Base-by-base conservation (phyloP, 2,888 invertebrate genomes). In the Lasioglossum figueresi region DNA sequence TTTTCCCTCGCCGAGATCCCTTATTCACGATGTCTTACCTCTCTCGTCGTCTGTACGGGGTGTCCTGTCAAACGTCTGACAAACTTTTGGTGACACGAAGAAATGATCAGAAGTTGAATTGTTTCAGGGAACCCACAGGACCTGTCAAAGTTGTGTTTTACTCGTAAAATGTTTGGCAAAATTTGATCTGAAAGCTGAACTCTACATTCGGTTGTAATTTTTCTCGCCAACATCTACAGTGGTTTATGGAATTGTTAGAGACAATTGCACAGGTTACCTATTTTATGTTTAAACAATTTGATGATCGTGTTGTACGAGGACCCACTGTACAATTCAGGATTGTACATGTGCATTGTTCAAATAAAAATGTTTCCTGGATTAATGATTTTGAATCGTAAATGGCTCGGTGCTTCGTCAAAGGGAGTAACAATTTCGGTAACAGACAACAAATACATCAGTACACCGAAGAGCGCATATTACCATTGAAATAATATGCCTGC, bases 1-100 rank as follows among this genome's bases (percentile, higher is more conserved):
- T 73, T 83, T 68, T 74, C 8, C 37, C 16, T 23, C 72, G 63
- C 48, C n/a, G 70, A 75, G 78, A 83, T 84, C 83, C 75, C 75
- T 85, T 85, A 85, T 76, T 83, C 76, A 70, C 40, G 76, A 79
- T 73, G 68, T 70, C 63, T 79, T 63, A 63, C 27, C 59, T n/a
- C n/a, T n/a, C n/a, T 63, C 16, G 59, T 31, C 14, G 27, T 2
- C 59, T 31, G 59, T 31, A 63, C 59, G 5, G 27, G 59, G 27
- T 63, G 59, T 63, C 16, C 19, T 31, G 43, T 52, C 45, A 19
- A 8, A 66, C 23, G 34, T 66, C 66, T 19, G 34, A 66, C 31
- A 63, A 63, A 63, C 59, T 63, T 63, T 63, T 1, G 0, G 59
- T 31, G 59, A 31, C 59, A 31, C 27, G 27, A 31, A 63, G 27